phyloP scores from a whole-genome alignment of 1,140 invertebrate species.

The Elysia chlorotica region DNA sequence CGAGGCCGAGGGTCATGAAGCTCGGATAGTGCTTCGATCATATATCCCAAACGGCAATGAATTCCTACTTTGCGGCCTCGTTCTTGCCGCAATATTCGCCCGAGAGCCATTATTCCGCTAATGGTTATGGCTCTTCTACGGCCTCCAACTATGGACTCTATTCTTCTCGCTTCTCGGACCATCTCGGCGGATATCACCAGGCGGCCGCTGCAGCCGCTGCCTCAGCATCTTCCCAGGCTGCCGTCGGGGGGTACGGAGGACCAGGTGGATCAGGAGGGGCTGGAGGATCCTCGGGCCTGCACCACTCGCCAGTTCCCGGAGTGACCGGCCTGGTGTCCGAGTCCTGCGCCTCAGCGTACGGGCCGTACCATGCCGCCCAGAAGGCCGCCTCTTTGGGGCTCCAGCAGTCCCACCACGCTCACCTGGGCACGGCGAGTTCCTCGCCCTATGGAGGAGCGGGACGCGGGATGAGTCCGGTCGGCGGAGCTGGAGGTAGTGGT shows the following conservation, averaged over 20 bases:
- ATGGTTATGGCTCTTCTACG: slow-evolving; percentile 38
- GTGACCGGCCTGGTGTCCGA: slow-evolving; percentile 9
- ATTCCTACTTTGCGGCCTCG: slow-evolving; percentile 50
- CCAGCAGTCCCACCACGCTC: too few species aligned
- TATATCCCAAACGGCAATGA: slow-evolving; percentile 45
- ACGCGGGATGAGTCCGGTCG: not conserved
- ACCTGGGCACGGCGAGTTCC: too few species aligned
- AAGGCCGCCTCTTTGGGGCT: not conserved
- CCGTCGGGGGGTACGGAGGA: not conserved
- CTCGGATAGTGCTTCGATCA: slow-evolving; percentile 37
- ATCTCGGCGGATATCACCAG: slow-evolving; percentile 32
- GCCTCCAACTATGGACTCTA: slow-evolving; percentile 46
- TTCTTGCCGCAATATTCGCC: slow-evolving; percentile 53
- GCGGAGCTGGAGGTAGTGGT: too few species aligned
- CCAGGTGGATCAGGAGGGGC: not conserved
- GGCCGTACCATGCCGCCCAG: not conserved
- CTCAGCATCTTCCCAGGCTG: slow-evolving; percentile 2
- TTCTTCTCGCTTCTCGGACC: slow-evolving; percentile 46
- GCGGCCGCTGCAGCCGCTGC: not conserved
- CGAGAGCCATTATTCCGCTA: slow-evolving; percentile 40
- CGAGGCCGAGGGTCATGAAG: slow-evolving; percentile 43
- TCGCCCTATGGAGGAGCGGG: not conserved
- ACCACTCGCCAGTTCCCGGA: not conserved
- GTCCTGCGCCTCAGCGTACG: slow-evolving; percentile 1
- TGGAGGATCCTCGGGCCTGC: not conserved